Conservation (phyloP, 2,888 invertebrate genomes). For the Cyrtodaria siliqua region DNA sequence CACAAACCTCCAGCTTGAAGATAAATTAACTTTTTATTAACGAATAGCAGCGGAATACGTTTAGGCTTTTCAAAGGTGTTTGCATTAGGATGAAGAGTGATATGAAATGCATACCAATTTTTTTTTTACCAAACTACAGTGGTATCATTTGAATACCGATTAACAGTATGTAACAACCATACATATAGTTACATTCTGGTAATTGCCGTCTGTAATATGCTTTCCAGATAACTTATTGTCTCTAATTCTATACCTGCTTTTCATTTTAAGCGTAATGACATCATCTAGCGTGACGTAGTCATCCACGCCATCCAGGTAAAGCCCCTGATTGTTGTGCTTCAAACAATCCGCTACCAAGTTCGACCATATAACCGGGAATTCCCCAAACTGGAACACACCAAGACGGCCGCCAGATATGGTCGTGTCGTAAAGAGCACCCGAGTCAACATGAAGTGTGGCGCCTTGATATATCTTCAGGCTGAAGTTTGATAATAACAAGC, state of each 20-base stretch:
- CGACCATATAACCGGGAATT: conserved; percentile 73
- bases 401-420: conserved; percentile 77
- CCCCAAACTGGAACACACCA: conserved; percentile 75
- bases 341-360: conserved; percentile 69
- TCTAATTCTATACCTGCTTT: conserved; percentile 69
- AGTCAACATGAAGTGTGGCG: conserved; percentile 67
- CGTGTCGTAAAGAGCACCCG: conserved; percentile 75
- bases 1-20: no score
- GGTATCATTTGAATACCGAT: no score
- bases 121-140: no score
- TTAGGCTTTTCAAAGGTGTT: no score
- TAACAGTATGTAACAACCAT: no score
- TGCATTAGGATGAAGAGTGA: no score
- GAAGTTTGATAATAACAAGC: neutral
- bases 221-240: no score
- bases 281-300: conserved; percentile 68
- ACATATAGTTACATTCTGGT: no score
- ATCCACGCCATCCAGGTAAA: conserved; percentile 73
- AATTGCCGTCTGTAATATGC: no score
- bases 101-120: no score
- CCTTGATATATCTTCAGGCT: conserved; percentile 69
- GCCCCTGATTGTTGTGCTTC: conserved; percentile 70
- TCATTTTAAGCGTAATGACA: conserved; percentile 63
- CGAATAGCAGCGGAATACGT: no score
- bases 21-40: no score